Percentiles rank a stretch among this genome's conserved stretches.
Conservation (phyloP, 1,140 invertebrate genomes). For the Geopemphigus sp. region DNA sequence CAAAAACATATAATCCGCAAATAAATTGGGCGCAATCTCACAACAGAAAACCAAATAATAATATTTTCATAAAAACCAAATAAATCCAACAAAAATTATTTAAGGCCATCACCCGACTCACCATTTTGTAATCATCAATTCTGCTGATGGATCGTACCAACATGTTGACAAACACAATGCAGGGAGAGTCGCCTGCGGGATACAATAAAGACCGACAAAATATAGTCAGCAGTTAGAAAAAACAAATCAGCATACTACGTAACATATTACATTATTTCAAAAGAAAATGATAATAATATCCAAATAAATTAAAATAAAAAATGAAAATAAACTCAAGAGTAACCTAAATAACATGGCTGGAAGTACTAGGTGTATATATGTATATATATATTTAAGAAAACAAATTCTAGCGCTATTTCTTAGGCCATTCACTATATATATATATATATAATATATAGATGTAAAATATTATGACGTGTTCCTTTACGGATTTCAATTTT, state of each 20-base stretch:
- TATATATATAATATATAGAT: not conserved
- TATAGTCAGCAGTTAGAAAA: slow-evolving; percentile 39
- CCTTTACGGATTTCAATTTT: not conserved
- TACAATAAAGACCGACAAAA: slow-evolving; percentile 51
- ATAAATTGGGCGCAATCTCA: slow-evolving; percentile 48
- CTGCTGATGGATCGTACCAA: slow-evolving; percentile 95
- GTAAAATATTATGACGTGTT: slow-evolving; percentile 7
- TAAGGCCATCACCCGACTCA: slow-evolving; percentile 64
- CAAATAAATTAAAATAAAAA: slow-evolving; percentile 24
- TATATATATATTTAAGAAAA: slow-evolving; percentile 20
- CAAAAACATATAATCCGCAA: slow-evolving; percentile 42
- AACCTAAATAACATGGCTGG: slow-evolving; percentile 28
- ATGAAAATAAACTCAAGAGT: slow-evolving; percentile 27
- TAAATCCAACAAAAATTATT: slow-evolving; percentile 47
- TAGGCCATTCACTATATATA: slow-evolving; percentile 32
- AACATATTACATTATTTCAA: slow-evolving; percentile 30
- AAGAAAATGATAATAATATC: slow-evolving; percentile 25
- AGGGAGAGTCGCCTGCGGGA: slow-evolving; percentile 61
- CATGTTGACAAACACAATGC: slow-evolving; percentile 85
- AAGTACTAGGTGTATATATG: slow-evolving; percentile 21
- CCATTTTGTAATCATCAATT: slow-evolving; percentile 99
- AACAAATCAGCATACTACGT: slow-evolving; percentile 32
- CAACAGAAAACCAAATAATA: slow-evolving; percentile 47
- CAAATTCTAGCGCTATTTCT: slow-evolving; percentile 26
- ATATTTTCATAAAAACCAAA: slow-evolving; percentile 43